Evolutionary conservation across 2,888 invertebrate species (phyloP), one percentile per base, ranked within the genome.

Genomic region (Gibbula magus): DNA sequence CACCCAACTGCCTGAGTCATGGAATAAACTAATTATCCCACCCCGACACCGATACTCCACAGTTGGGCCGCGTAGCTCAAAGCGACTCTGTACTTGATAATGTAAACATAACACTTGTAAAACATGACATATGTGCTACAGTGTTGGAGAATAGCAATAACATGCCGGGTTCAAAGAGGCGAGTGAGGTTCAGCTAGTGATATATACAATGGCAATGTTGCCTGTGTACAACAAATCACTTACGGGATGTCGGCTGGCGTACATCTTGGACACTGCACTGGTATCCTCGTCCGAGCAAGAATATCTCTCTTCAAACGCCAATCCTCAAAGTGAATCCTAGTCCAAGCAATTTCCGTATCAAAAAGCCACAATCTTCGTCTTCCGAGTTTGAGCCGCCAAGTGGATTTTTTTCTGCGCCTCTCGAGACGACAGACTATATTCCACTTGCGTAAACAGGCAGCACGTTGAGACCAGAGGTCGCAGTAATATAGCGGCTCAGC

Each of bases 401-500:
- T 39, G 35, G 70, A 20, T 29, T 70, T 70, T 70, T 32, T 70
- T 20, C 20, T 32, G 10, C 70, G 39, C 35, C 70, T 70, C 70
- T 70, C 39, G 70, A 70, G 70, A 70, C 70, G 70, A 32, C 70
- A 70, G 29, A 35, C 70, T 70, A 70, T 35, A 70, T 70, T 39
- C 39, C 70, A 70, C 70, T 70, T 70, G 70, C 70, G 70, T 70
- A 70, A 70, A 70, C 70, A 70, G 35, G 16, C 16, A 61, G 61
- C 39, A 70, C 18, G 10, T 35, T 20, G 18, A 70, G 70, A 35
- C 32, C 70, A 70, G 20, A 16, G 70, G 70, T 70, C 70, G 35
- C 10, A 20, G 16, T 39, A 32, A 20, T 35, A 70, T 70, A 70
- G 35, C 32, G 35, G 39, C 35, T 35, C 35, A 35, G 70, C 32